These are phyloP conservation scores for Pantherophis alleghaniensis DNA, from an alignment of 2,797 vertebrate species.

Conservation along the genomic window DNA sequence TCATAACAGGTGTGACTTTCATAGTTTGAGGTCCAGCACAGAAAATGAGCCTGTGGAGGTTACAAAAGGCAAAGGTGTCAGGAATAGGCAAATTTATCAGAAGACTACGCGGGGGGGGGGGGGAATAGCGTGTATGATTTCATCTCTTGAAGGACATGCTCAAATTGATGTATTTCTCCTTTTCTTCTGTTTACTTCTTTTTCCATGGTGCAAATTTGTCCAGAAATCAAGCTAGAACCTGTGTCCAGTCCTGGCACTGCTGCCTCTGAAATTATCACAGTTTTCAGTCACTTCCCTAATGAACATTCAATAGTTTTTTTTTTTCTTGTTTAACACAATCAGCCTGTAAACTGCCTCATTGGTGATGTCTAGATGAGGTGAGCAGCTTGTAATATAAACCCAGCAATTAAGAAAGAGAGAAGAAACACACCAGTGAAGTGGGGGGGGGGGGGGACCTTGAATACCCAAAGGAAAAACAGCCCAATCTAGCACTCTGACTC, in stretches of 20 bases:
- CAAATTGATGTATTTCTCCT: neutral
- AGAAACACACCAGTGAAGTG: neutral
- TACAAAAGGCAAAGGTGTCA: neutral
- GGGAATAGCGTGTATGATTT: neutral
- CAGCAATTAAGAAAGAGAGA: neutral
- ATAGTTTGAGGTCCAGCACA: neutral
- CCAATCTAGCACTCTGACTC: neutral
- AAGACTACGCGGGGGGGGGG: neutral
- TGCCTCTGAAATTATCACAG: neutral
- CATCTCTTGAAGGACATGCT: neutral
- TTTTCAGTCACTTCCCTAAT: neutral
- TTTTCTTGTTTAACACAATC: neutral
- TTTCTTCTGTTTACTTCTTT: neutral
- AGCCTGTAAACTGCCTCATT: neutral
- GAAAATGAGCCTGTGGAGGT: neutral
- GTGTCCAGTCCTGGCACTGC: neutral
- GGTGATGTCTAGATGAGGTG: neutral
- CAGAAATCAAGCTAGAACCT: neutral
- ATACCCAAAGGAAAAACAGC: neutral
- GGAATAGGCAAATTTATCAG: neutral
- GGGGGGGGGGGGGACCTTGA: accelerated
- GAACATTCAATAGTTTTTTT: neutral
- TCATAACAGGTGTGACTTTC: neutral
- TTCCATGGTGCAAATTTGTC: neutral
- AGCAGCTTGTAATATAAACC: neutral